These are phyloP conservation scores for Drosophila busckii DNA, from an alignment of 1,140 invertebrate species.

Conservation along the genomic window DNA sequence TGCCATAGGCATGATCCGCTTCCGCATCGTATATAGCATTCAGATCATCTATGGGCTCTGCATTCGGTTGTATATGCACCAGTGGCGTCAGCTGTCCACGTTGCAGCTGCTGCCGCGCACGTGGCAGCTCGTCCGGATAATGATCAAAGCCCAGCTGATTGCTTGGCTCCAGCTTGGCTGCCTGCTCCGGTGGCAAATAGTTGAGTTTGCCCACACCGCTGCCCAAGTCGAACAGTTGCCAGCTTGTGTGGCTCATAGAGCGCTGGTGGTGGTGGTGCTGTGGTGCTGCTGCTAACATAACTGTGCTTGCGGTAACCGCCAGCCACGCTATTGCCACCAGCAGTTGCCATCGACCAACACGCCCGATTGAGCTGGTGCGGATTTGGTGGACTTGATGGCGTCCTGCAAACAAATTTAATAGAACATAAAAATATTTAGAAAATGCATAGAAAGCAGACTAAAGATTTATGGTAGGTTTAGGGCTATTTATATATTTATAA, in stretches of 20 bases:
- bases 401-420: slow-evolving; percentile 79
- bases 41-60: slow-evolving; percentile 38
- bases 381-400: slow-evolving; percentile 85
- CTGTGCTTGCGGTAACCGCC: slow-evolving; percentile 35
- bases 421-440: too few relatives aligned
- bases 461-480: too few relatives aligned
- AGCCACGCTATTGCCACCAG: slow-evolving; percentile 41
- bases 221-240: slow-evolving; percentile 54
- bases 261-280: slow-evolving; percentile 39
- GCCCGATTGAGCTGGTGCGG: slow-evolving; percentile 83
- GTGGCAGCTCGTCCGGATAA: slow-evolving; percentile 67
- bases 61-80: slow-evolving; percentile 56
- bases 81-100: slow-evolving; percentile 16
- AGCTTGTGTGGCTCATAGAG: slow-evolving; percentile 42
- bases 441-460: too few relatives aligned
- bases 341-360: slow-evolving; percentile 81
- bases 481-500: not conserved
- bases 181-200: slow-evolving; percentile 75
- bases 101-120: slow-evolving; percentile 37
- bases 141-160: slow-evolving; percentile 70
- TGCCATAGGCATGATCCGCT: slow-evolving; percentile 49
- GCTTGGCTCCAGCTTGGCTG: slow-evolving; percentile 65
- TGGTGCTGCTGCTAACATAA: slow-evolving; percentile 41
- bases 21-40: slow-evolving; percentile 72
- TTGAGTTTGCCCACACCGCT: slow-evolving; percentile 67